A percentile compares a stretch with the other conserved stretches of the same genome.
These are phyloP conservation scores for Drosophila lacicola DNA, from an alignment of 2,888 invertebrate genomes.

Conservation along the genomic window DNA sequence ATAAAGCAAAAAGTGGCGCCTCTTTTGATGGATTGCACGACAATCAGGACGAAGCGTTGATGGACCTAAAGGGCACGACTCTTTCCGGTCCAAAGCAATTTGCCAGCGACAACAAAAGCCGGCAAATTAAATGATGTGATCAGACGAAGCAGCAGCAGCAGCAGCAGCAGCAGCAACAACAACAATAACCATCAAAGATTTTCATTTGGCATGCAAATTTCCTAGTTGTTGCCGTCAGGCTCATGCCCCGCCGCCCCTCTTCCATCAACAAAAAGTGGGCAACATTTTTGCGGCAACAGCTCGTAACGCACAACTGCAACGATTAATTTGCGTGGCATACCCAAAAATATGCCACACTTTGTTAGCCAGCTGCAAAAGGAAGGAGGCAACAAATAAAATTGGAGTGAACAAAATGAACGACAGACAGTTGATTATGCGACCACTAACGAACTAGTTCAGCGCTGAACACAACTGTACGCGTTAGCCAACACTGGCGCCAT, in stretches of 20 bases:
- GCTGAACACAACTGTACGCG: conserved; percentile 14
- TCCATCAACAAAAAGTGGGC: neutral
- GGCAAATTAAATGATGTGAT: conserved; percentile 47
- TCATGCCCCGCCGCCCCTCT: neutral
- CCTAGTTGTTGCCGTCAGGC: neutral
- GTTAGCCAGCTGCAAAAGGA: conserved; percentile 18
- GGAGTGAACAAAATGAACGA: conserved; percentile 19
- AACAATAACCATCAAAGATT: conserved; percentile 14
- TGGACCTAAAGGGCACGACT: conserved; percentile 11
- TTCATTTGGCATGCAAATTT: conserved; percentile 39
- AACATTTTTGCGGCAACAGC: conserved; percentile 12
- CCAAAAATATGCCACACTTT: conserved; percentile 48
- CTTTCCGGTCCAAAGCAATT: conserved; percentile 52
- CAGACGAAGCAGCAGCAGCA: conserved; percentile 4
- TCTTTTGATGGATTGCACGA: conserved; percentile 54
- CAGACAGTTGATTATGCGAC: conserved; percentile 31
- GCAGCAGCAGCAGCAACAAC: neutral
- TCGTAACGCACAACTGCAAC: conserved; percentile 18
- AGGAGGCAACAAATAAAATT: neutral
- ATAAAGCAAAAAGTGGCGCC: conserved; percentile 33
- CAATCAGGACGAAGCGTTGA: conserved; percentile 10
- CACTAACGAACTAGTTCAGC: conserved; percentile 13
- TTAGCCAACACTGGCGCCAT: conserved; percentile 7
- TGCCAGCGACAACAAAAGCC: conserved; percentile 50
- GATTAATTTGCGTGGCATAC: conserved; percentile 44